Evolutionary conservation across 2,113 vertebrate genomes (phyloP).

Genomic region (Thomomys bottae): DNA sequence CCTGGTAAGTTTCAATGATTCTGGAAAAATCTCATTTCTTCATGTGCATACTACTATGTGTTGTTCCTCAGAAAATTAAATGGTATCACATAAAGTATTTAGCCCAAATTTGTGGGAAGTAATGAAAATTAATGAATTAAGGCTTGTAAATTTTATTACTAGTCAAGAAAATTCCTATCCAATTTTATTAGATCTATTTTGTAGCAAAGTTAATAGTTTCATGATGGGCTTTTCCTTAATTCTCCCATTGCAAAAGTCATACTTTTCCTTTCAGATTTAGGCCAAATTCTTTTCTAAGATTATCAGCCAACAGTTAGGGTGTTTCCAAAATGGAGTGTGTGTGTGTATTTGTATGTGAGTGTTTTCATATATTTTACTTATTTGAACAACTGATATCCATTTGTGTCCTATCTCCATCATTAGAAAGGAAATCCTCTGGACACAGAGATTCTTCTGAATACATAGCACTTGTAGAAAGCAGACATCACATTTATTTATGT

Average conservation of each 20-base stretch:
- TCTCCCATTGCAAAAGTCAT: conserved; percentile 32
- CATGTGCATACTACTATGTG: background rate
- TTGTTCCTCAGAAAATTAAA: conserved; percentile 19
- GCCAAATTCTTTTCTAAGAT: background rate
- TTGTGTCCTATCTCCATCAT: background rate
- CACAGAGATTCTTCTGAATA: background rate
- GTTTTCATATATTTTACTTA: background rate
- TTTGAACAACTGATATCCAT: background rate
- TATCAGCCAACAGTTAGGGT: background rate
- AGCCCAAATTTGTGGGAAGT: background rate
- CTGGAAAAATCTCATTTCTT: background rate
- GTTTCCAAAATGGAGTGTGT: background rate
- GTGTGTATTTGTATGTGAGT: background rate
- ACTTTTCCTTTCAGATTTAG: conserved; percentile 10
- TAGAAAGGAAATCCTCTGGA: background rate
- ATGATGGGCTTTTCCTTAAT: background rate
- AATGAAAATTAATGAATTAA: background rate
- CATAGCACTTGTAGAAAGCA: background rate
- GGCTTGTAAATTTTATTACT: conserved; percentile 16
- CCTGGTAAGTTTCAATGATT: background rate
- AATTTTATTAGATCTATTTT: background rate
- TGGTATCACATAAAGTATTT: background rate
- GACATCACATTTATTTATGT: background rate
- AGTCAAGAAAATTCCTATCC: background rate
- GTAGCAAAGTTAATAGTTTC: conserved; percentile 23